Percentiles rank a stretch among this genome's conserved stretches.
These are phyloP conservation scores for Nebria salina DNA, from an alignment of 2,888 invertebrate genomes.

Conservation along the genomic window DNA sequence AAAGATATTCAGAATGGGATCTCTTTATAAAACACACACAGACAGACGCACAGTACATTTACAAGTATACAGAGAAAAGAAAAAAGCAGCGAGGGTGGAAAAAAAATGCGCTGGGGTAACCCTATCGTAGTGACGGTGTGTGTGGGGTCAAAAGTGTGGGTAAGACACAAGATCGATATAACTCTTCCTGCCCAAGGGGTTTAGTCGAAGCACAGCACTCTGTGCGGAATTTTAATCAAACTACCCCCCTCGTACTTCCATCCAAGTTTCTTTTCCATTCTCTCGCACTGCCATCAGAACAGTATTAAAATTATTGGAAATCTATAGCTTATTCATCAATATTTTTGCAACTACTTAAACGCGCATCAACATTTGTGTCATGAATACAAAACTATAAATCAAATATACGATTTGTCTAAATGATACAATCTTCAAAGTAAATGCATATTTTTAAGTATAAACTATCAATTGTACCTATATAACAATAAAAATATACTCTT, in stretches of 20 bases:
- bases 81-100: conserved; percentile 47
- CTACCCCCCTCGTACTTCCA: conserved; percentile 50
- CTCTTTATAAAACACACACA: conserved; percentile 36
- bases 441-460: no score
- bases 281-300: not conserved
- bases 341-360: not conserved
- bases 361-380: no score
- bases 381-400: no score
- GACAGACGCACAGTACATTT: no score
- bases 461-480: not conserved
- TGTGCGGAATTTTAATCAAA: conserved; percentile 62
- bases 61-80: not conserved
- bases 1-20: conserved; percentile 42
- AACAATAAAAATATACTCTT: not conserved
- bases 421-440: no score
- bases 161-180: conserved; percentile 65
- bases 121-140: conserved; percentile 51
- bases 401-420: no score
- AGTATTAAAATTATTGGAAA: not conserved
- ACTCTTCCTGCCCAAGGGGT: conserved; percentile 57
- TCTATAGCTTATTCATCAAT: not conserved
- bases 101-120: conserved; percentile 59
- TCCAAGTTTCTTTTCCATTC: not conserved
- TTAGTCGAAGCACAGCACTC: conserved; percentile 43
- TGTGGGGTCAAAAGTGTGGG: conserved; percentile 55